Evolutionary conservation across 2,113 vertebrate genomes (phyloP), one percentile per base, ranked within the genome.

Genomic region (Corythornis cristatus): DNA sequence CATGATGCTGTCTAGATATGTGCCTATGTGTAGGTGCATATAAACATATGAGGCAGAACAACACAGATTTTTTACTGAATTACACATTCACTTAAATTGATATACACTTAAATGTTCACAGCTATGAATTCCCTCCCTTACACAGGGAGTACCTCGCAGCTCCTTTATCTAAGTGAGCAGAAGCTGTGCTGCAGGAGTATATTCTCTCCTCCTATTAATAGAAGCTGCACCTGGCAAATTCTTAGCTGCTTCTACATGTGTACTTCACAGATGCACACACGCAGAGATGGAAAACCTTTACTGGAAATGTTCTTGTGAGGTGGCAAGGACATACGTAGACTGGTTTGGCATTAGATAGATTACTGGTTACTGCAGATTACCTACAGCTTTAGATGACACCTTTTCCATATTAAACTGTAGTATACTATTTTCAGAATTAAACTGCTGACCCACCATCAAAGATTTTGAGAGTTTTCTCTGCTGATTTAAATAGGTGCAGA

Each of bases 1-100:
- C 62, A 11, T 15, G 12, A 16, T 31, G 21, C 11, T 26, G 51
- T 8, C 73, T 22, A 23, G 67, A 7, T 54, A 48, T 11, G 2
- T 0, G 1, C 25, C 28, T 31, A 6, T 6, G 8, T 8, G 2
- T 4, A 15, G 2, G 8, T 0, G 4, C 19, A 9, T 3, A 20
- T 0, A 14, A 54, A 26, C 43, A 35, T 0, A 7, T 5, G 11
- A 66, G 37, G 48, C 29, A 56, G 42, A 74, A 11, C 33, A 14
- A 5, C 62, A 15, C 33, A 67, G 37, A 21, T 51, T 37, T 60
- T 37, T 8, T 15, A 57, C 20, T 42, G 17, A 50, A 13, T 14
- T 14, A 17, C 19, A 19, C 21, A 23, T 8, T 53, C 48, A 50
- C 25, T 53, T 53, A 29, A 53, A 48, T 31, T 51, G 14, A 28